phyloP scores from a whole-genome alignment of 1,140 invertebrate genomes.

The Lutraria rhynchaena region DNA sequence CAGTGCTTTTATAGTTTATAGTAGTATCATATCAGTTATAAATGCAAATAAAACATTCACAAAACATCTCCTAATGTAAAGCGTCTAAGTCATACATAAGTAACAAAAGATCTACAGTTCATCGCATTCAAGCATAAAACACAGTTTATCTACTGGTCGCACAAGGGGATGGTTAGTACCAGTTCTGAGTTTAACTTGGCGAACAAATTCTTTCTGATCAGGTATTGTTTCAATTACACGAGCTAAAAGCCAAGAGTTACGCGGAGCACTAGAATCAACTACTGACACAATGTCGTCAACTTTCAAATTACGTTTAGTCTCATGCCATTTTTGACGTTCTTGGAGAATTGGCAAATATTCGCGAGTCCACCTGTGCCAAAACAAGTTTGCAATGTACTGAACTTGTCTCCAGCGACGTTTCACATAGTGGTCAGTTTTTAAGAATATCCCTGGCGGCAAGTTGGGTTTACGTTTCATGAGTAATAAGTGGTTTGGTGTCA shows the following conservation, averaged over 20 bases:
- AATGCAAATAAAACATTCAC: too few species aligned
- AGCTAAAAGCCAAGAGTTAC: constrained; percentile 49
- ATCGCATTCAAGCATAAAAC: constrained; percentile 39
- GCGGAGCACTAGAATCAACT: constrained; percentile 47
- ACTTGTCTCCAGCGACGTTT: constrained; percentile 41
- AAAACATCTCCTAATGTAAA: too few species aligned
- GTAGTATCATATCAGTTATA: too few species aligned
- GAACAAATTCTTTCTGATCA: constrained; percentile 14
- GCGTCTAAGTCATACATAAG: too few species aligned
- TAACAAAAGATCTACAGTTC: too few species aligned
- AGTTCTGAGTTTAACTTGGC: background rate
- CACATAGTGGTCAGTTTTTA: background rate
- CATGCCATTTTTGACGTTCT: constrained; percentile 4
- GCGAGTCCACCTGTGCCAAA: constrained; percentile 54
- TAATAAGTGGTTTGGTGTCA: constrained; percentile 38
- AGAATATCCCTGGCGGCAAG: constrained; percentile 44
- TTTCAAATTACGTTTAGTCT: background rate
- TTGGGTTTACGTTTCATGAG: constrained; percentile 26
- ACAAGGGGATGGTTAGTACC: background rate
- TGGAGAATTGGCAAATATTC: constrained; percentile 3
- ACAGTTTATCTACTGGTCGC: constrained; percentile 59
- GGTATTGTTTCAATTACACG: constrained; percentile 4
- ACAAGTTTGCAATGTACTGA: constrained; percentile 43
- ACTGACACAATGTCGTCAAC: constrained; percentile 33
- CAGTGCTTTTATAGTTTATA: too few species aligned